Percentiles rank a stretch among this genome's conserved stretches.
Conservation (phyloP, 2,113 vertebrate species). For the Sinocyclocheilus maitianheensis region DNA sequence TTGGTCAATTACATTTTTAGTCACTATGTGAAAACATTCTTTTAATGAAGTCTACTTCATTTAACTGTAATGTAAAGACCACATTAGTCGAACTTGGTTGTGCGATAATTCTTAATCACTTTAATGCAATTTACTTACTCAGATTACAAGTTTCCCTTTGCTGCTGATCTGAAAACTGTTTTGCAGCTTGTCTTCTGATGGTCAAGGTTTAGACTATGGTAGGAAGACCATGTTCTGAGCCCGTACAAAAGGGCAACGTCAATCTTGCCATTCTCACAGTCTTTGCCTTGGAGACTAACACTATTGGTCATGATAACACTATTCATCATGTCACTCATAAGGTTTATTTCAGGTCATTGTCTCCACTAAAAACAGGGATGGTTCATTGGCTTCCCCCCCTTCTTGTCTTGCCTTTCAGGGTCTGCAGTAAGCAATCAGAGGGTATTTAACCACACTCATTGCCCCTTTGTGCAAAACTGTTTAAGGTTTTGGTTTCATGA, state of each 20-base stretch:
- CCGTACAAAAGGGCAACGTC: conserved; percentile 15
- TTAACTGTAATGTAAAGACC: background rate
- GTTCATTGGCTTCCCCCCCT: conserved; percentile 22
- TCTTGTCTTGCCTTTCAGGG: conserved; percentile 30
- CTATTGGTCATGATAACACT: conserved; percentile 39
- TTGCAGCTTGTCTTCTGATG: background rate
- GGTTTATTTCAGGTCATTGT: conserved; percentile 44
- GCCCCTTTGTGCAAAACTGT: conserved; percentile 38
- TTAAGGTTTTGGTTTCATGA: background rate
- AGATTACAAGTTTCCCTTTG: background rate
- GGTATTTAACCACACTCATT: conserved; percentile 49
- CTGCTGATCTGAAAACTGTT: background rate
- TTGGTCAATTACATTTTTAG: background rate
- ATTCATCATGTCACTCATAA: conserved; percentile 29
- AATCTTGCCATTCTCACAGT: conserved; percentile 37
- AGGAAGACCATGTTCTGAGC: background rate
- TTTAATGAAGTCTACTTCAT: background rate
- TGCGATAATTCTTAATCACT: background rate
- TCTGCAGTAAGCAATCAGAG: conserved; percentile 36
- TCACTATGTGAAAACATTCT: background rate
- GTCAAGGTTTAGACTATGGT: conserved; percentile 5
- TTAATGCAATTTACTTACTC: background rate
- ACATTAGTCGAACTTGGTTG: background rate
- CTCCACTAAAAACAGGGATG: conserved; percentile 47
- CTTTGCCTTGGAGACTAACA: conserved; percentile 22